phyloP scores from a whole-genome alignment of 2,113 vertebrate genomes.

The Leuciscus idus region DNA sequence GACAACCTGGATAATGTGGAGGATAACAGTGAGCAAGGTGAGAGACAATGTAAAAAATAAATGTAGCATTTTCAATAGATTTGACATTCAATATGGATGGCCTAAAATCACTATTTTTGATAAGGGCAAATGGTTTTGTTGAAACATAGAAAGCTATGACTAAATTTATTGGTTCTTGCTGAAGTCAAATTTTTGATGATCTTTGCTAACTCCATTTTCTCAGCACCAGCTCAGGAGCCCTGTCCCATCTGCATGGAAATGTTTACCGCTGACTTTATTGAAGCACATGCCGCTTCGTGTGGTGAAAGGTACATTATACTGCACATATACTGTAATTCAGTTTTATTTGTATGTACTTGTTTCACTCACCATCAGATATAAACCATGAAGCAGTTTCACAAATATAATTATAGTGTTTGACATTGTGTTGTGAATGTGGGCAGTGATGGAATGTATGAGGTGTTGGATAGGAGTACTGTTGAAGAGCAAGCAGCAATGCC shows the following conservation, averaged over 20 bases:
- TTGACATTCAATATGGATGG: too few species aligned
- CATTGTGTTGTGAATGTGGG: conserved; percentile 3
- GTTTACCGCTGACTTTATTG: conserved; percentile 27
- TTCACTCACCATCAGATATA: conserved; percentile 3
- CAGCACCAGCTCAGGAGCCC: conserved; percentile 18
- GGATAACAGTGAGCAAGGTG: not conserved
- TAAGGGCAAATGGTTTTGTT: too few species aligned
- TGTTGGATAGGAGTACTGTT: conserved; percentile 29
- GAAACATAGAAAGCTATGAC: too few species aligned
- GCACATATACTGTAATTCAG: too few species aligned
- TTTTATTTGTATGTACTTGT: too few species aligned
- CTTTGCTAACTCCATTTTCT: not conserved
- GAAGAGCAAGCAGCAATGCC: conserved; percentile 47
- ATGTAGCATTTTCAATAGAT: too few species aligned
- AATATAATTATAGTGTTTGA: not conserved
- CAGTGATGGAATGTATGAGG: conserved; percentile 38
- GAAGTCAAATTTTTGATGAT: too few species aligned
- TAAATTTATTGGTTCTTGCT: not conserved
- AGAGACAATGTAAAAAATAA: not conserved
- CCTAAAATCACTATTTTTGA: too few species aligned
- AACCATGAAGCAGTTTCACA: not conserved
- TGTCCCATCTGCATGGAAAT: conserved; percentile 44
- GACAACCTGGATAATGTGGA: not conserved
- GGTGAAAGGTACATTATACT: too few species aligned
- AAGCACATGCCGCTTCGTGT: too few species aligned